A percentile compares a stretch with the other conserved stretches of the same genome.
Evolutionary conservation across 1,140 invertebrate species (phyloP).

Genomic region (Dendroctonus ponderosae): DNA sequence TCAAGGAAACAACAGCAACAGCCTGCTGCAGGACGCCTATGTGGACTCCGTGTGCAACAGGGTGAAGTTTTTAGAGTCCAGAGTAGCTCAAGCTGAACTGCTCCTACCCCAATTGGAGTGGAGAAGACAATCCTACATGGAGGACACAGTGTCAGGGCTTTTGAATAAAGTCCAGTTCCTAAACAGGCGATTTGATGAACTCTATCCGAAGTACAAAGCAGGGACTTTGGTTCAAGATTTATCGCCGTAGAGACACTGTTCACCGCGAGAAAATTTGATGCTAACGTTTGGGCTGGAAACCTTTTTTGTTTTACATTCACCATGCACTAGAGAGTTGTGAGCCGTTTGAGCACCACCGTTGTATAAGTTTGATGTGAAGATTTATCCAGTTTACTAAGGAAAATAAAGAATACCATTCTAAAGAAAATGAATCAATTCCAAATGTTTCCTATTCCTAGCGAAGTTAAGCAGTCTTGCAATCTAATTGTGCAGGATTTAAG

Average conservation of each 20-base stretch:
- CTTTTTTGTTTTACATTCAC: too few species aligned
- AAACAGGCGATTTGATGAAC: conserved; percentile 47
- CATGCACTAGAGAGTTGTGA: too few species aligned
- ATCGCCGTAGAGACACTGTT: conserved; percentile 1
- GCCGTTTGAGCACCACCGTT: too few species aligned
- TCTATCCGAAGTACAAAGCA: conserved; percentile 45
- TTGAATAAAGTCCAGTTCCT: conserved; percentile 46
- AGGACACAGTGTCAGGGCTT: conserved; percentile 46
- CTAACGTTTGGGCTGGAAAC: too few species aligned
- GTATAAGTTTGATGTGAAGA: too few species aligned
- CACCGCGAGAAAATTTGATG: too few species aligned
- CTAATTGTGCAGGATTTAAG: too few species aligned
- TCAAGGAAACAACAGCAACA: conserved; percentile 39
- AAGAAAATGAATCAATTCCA: too few species aligned
- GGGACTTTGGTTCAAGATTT: conserved; percentile 6
- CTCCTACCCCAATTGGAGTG: conserved; percentile 47
- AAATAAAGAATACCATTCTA: too few species aligned
- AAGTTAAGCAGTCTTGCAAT: too few species aligned
- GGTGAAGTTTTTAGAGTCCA: conserved; percentile 45
- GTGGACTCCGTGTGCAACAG: conserved; percentile 48
- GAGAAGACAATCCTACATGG: conserved; percentile 46
- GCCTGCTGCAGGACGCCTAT: conserved; percentile 48
- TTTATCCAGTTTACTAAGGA: too few species aligned
- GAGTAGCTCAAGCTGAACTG: conserved; percentile 45
- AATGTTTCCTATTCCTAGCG: too few species aligned